Evolutionary conservation across 2,113 vertebrate species (phyloP), one percentile per base, ranked within the genome.

Genomic region (Rhagologus leucostigma): DNA sequence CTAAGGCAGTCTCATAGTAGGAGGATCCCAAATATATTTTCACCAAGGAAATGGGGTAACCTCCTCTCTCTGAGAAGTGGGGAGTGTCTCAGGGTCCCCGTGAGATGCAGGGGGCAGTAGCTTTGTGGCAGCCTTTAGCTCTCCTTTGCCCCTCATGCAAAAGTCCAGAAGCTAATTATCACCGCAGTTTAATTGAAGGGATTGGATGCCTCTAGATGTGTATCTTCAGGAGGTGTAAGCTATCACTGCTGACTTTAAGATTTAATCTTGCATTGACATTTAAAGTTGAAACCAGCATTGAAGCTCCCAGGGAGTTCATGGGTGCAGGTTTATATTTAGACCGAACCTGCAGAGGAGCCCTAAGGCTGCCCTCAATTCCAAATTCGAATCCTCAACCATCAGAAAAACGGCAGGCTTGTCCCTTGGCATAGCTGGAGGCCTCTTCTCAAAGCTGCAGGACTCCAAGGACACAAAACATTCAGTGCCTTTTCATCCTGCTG

Each of bases 281-380:
- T 79, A 83, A 83, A 59, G 42, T n/a, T 78, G 86, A 86, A 95
- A 70, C 71, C 7, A 11, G 32, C 9, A 6, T 3, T 88, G 86
- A 86, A 70, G 56, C 11, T 80, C 53, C 50, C 37, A 85, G 44
- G n/a, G 37, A 90, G 49, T 69, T 32, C 53, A 64, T 29, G 60
- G 79, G 56, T 95, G 80, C 60, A 71, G 67, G 73, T 89, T 93
- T 96, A 92, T 92, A 84, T 95, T 93, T 97, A 95, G 91, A 52
- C 22, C 84, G 19, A 30, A 37, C 17, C 75, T 78, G 39, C 39
- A 86, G 71, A 90, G 47, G 47, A 97, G 84, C 95, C 95, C 64
- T 81, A 71, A 95, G 91, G 93, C 89, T 93, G 79, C 53, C 78
- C 63, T 96, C 89, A 49, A 89, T 82, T 84, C 76, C 76, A 70